Conservation (phyloP, 2,113 vertebrate species). For the Toxotes jaculatrix region DNA sequence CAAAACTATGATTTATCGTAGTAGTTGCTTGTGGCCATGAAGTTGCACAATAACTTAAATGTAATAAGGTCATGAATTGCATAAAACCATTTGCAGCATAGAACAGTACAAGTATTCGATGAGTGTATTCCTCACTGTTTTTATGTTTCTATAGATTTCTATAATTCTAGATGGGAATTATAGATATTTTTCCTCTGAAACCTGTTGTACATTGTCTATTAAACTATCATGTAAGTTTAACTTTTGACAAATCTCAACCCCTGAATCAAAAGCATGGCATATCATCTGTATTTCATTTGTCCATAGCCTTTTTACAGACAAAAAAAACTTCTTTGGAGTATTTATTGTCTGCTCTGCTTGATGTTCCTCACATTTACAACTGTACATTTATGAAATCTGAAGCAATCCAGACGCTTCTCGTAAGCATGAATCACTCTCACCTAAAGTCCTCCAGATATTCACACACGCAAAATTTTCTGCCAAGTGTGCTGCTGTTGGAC, state of each 20-base stretch:
- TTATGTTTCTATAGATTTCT: background rate
- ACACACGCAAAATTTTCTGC: constrained; percentile 12
- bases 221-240: background rate
- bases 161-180: background rate
- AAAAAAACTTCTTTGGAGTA: background rate
- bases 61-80: too few relatives aligned
- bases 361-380: constrained; percentile 43
- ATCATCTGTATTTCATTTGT: background rate
- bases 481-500: constrained; percentile 50
- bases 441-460: constrained; percentile 42
- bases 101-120: too few relatives aligned
- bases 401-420: constrained; percentile 55
- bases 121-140: background rate
- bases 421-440: constrained; percentile 32
- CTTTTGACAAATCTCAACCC: background rate
- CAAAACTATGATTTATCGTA: background rate
- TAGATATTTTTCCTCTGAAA: background rate
- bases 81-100: too few relatives aligned
- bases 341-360: constrained; percentile 15
- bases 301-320: background rate
- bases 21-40: background rate
- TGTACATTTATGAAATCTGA: constrained; percentile 45
- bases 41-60: background rate
- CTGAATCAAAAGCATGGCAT: background rate
- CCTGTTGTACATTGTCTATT: background rate